Evolutionary conservation across 2,113 vertebrate species (phyloP), one percentile per base, ranked within the genome.

Genomic region (Peromyscus californicus): DNA sequence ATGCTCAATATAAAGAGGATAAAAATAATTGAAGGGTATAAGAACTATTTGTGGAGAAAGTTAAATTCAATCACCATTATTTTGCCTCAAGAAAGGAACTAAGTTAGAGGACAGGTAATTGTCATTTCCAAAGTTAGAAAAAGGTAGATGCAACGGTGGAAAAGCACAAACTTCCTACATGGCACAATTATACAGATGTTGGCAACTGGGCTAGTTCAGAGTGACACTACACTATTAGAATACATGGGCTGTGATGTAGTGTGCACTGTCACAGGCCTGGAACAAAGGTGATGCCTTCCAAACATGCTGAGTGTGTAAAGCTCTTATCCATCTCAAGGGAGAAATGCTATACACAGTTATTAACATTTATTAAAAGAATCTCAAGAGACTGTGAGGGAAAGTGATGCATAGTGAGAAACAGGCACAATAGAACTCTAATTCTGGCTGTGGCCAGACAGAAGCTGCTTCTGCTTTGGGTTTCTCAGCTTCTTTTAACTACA

Each of bases 181-280:
- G 17, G 10, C 29, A 42, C 2, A 12, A n/a, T 33, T 15, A 0
- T 0, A 0, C 8, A 59, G 80, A 21, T 0, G 6, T 24, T 0
- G 0, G 48, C 63, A 0, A 0, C 12, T 0, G 0, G 31, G 7
- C 26, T 4, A 8, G 17, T 4, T 8, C 16, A 2, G 22, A 3
- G n/a, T 3, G n/a, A 21, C 10, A 1, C 0, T 0, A 0, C 0
- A 8, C 31, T 39, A 10, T 22, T 2, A 0, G 4, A 11, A 48
- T 2, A 11, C 0, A 8, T 5, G 45, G 61, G 4, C 1, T 15
- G 10, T 85, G 45, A 16, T 1, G 42, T 0, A 2, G 3, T 5
- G 4, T 7, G 7, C 2, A 22, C 2, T 0, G 0, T 13, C 4
- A 17, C 7, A 54, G 61, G 45, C 31, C 29, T 21, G 33, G 1